Conservation (phyloP, 2,888 invertebrate genomes). For the Caenorhabditis doughertyi region DNA sequence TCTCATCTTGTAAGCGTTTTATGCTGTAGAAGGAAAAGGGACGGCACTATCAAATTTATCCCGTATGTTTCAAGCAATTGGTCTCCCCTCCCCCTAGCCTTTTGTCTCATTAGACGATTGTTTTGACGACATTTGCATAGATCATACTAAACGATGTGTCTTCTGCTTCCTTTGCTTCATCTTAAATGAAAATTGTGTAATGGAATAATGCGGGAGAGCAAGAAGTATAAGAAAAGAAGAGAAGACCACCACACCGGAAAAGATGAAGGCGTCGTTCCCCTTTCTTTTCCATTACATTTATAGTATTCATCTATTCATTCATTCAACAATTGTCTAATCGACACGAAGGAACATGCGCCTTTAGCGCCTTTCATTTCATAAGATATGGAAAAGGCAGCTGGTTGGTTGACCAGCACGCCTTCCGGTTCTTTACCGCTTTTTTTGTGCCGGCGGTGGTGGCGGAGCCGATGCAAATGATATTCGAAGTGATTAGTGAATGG, state of each 20-base stretch:
- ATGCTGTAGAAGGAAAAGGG: background rate
- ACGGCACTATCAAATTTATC: conserved; percentile 53
- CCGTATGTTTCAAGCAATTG: conserved; percentile 61
- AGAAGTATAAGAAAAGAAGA: conserved; percentile 10
- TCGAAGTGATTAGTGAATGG: conserved; percentile 51
- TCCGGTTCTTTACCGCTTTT: conserved; percentile 36
- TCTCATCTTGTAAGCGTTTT: conserved; percentile 54
- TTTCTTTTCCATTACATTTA: background rate
- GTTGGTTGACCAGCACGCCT: conserved; percentile 1
- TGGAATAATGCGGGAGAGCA: conserved; percentile 65
- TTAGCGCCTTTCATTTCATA: conserved; percentile 48
- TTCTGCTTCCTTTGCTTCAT: background rate
- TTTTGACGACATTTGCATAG: conserved; percentile 64
- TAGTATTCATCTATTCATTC: conserved; percentile 30
- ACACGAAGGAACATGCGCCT: conserved; percentile 22
- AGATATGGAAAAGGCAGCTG: conserved; percentile 38
- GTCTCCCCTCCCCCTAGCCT: conserved; percentile 2
- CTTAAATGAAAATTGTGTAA: conserved; percentile 43
- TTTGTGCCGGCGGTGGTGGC: conserved; percentile 43
- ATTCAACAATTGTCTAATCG: conserved; percentile 62
- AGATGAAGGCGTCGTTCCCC: conserved; percentile 18
- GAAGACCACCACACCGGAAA: conserved; percentile 4
- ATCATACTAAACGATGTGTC: conserved; percentile 50
- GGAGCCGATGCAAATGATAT: conserved; percentile 64
- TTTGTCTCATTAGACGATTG: conserved; percentile 62